Percentiles rank a stretch among this genome's conserved stretches.
These are phyloP conservation scores for Conchocele bisecta DNA, from an alignment of 2,888 invertebrate genomes.

Conservation along the genomic window DNA sequence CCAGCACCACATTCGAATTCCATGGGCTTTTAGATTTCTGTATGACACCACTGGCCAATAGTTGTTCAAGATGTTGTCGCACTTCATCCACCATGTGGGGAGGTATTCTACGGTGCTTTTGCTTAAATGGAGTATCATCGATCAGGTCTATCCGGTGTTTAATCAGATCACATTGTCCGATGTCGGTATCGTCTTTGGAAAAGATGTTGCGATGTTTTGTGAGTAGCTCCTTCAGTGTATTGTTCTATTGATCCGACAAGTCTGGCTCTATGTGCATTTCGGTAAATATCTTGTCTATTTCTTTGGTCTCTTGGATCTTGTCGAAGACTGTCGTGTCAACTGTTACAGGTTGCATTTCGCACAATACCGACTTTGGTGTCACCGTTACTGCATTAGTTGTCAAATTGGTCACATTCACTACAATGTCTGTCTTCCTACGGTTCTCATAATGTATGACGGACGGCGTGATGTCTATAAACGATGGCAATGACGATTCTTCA, in stretches of 20 bases:
- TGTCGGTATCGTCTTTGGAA: slow-evolving; percentile 5
- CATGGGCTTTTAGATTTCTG: too few species aligned
- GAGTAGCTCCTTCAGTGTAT: not conserved
- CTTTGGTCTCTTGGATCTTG: not conserved
- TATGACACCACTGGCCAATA: too few species aligned
- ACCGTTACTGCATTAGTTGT: not conserved
- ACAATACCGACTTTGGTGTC: not conserved
- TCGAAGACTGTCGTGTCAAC: slow-evolving; percentile 1
- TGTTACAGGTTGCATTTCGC: not conserved
- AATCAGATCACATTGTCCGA: slow-evolving; percentile 2
- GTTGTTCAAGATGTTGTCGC: too few species aligned
- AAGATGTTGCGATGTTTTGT: not conserved
- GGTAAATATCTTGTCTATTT: not conserved
- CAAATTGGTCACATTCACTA: not conserved
- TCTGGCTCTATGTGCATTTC: not conserved
- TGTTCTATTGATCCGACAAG: not conserved
- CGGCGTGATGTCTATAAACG: slow-evolving; percentile 22
- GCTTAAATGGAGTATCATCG: too few species aligned
- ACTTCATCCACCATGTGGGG: too few species aligned
- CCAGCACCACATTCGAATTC: too few species aligned
- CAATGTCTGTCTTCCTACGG: not conserved
- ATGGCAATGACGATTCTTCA: not conserved
- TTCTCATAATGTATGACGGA: slow-evolving; percentile 3
- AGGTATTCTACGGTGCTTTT: too few species aligned
- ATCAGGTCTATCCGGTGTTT: too few species aligned